These are phyloP conservation scores for Saccopteryx bilineata DNA, from an alignment of 2,113 vertebrate genomes.

Conservation along the genomic window DNA sequence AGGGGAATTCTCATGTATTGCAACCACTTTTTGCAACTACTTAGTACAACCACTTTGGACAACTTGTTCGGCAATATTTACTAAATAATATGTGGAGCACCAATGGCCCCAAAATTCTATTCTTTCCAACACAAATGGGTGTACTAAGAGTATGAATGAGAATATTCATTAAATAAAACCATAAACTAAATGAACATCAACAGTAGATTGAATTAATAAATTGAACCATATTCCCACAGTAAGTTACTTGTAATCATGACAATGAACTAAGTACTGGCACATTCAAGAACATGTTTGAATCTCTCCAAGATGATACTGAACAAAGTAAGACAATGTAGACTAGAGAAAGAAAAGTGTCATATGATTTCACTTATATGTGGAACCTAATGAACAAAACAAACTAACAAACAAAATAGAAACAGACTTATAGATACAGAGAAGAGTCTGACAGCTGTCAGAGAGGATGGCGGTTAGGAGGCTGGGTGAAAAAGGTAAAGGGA, in stretches of 20 bases:
- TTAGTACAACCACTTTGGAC: background rate
- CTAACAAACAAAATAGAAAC: no score
- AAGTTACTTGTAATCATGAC: background rate
- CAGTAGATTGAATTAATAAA: background rate
- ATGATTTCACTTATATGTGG: no score
- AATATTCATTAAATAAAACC: background rate
- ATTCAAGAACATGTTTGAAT: no score
- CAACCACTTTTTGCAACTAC: no score
- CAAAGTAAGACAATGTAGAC: no score
- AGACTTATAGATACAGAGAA: no score
- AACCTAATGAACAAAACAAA: no score
- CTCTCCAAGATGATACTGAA: no score
- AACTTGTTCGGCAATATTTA: background rate
- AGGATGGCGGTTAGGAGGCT: no score
- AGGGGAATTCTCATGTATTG: background rate
- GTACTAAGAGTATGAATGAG: background rate
- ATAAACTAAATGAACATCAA: background rate
- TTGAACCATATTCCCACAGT: background rate
- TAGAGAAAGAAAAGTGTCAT: no score
- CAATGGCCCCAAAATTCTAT: background rate
- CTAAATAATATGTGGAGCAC: background rate
- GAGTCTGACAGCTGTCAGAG: no score
- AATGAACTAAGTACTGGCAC: background rate
- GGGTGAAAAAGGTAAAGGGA: no score
- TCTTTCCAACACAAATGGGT: background rate